Evolutionary conservation across 2,797 vertebrate genomes (phyloP), one percentile per base, ranked within the genome.

Genomic region (Esox masquinongy): DNA sequence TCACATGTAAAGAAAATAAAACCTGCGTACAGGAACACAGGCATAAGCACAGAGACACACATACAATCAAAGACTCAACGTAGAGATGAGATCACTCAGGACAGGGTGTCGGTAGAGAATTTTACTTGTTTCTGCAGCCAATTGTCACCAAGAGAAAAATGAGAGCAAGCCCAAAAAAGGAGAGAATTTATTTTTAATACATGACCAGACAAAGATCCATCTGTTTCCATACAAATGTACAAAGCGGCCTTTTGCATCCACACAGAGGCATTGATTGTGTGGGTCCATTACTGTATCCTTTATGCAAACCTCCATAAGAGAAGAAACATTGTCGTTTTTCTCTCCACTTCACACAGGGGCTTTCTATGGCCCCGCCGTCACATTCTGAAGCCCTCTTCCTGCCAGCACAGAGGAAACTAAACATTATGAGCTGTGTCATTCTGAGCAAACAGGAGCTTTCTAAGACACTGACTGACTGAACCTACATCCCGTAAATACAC

Each of bases 181-280:
- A 9, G 83, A 86, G 84, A 77, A 77, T 88, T 88, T 91, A 91
- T 75, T 89, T 90, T 92, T 90, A 91, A 91, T 91, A 89, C 90
- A 86, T 88, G 86, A 80, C 91, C 88, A 90, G 88, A 93, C 92
- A 94, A 93, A 93, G 92, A 92, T 91, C 91, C 92, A 93, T 93
- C 91, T 94, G 93, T 90, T 91, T 91, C 88, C 88, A 89, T 88
- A 91, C 87, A 93, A 93, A 91, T 71, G 72, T 70, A 79, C 73
- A 80, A 77, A 82, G 83, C 47, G 72, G 70, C 81, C 84, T 90
- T 90, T 92, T 90, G 88, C 91, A 91, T 91, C 86, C 85, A 89
- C 86, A 88, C 83, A 67, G 34, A 88, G 83, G 89, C 91, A 91
- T 92, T 92, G 92, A 92, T 90, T 90, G 90, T 90, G 91, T 85